Evolutionary conservation across 2,888 invertebrate genomes (phyloP).

Genomic region (Neoaliturus tenellus): DNA sequence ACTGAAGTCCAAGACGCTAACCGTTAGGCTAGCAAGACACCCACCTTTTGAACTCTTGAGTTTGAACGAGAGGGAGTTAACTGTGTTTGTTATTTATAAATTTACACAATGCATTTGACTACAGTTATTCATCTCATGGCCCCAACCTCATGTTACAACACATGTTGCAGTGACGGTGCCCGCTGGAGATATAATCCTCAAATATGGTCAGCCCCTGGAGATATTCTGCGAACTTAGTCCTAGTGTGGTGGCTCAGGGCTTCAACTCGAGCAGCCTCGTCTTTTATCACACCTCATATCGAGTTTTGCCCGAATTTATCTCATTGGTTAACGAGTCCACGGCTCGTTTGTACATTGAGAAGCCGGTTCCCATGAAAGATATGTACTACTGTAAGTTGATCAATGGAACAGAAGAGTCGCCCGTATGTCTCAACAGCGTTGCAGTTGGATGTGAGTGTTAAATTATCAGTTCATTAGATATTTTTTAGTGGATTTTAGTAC

Average conservation of each 20-base stretch:
- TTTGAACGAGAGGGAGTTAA: no score
- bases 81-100: no score
- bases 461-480: no score
- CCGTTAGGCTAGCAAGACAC: no score
- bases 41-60: no score
- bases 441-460: constrained; percentile 77
- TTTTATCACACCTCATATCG: constrained; percentile 72
- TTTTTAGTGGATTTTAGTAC: no score
- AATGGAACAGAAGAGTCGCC: constrained; percentile 68
- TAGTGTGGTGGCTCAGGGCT: constrained; percentile 72
- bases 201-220: constrained; percentile 78
- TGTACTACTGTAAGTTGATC: constrained; percentile 75
- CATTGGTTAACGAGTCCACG: constrained; percentile 79
- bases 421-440: constrained; percentile 76
- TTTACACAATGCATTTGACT: no score
- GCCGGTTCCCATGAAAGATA: constrained; percentile 74
- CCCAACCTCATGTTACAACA: no score
- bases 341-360: constrained; percentile 76
- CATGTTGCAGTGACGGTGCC: constrained; percentile 73
- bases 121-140: no score
- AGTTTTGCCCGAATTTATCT: constrained; percentile 73
- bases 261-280: constrained; percentile 74
- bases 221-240: constrained; percentile 79
- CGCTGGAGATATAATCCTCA: constrained; percentile 76
- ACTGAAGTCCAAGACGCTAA: no score